Percentiles rank a stretch among this genome's conserved stretches.
These are phyloP conservation scores for Cliona cf. orientalis DNA, from an alignment of 37 sponge, comb jelly and placozoan genomes.

Conservation along the genomic window DNA sequence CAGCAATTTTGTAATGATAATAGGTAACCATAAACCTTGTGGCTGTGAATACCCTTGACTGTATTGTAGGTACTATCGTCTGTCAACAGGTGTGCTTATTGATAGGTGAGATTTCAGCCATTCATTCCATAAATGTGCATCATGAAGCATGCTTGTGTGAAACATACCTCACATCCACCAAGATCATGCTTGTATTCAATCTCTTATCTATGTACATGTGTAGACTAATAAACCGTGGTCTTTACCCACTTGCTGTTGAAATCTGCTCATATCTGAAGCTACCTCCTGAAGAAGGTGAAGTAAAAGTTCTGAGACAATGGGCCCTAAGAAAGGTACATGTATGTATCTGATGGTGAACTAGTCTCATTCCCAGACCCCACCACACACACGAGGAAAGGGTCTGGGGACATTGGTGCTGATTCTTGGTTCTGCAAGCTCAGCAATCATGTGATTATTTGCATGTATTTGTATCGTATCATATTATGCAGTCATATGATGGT, in stretches of 20 bases:
- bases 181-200: not conserved
- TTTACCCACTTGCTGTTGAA: slow-evolving; percentile 80
- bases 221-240: slow-evolving; percentile 73
- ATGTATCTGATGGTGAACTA: too few species aligned
- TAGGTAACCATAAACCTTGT: not conserved
- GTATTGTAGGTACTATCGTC: slow-evolving; percentile 50
- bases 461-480: too few species aligned
- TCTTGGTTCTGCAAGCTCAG: too few species aligned
- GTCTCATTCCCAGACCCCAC: too few species aligned
- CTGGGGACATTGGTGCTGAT: too few species aligned
- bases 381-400: too few species aligned
- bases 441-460: too few species aligned
- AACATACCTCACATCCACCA: too few species aligned
- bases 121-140: not conserved
- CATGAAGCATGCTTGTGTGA: not conserved
- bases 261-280: slow-evolving; percentile 84
- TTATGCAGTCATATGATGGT: too few species aligned
- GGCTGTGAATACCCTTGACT: slow-evolving; percentile 5
- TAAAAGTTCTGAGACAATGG: slow-evolving; percentile 82
- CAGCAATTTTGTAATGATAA: not conserved
- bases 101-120: slow-evolving; percentile 56
- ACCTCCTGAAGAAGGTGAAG: slow-evolving; percentile 69
- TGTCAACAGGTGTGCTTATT: slow-evolving; percentile 64
- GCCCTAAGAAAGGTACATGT: slow-evolving; percentile 83
- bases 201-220: not conserved